These are phyloP conservation scores for Atlantisia rogersi DNA, from an alignment of 2,113 vertebrate species.

Conservation along the genomic window DNA sequence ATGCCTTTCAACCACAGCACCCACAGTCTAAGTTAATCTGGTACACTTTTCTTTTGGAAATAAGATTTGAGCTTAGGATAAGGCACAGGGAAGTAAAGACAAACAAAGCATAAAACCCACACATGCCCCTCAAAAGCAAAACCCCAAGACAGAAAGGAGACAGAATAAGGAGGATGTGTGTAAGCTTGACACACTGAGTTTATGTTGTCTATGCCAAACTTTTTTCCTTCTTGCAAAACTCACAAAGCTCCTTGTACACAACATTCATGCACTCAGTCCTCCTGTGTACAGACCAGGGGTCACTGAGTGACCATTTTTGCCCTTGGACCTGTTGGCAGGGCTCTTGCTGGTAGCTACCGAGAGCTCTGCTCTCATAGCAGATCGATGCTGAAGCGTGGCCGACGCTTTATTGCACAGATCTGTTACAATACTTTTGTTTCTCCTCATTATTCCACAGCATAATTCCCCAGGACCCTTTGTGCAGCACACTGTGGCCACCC, in stretches of 20 bases:
- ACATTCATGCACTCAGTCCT: background rate
- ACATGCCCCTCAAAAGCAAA: background rate
- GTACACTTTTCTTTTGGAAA: background rate
- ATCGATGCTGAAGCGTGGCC: background rate
- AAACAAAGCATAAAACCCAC: background rate
- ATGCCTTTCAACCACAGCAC: background rate
- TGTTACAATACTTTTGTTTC: background rate
- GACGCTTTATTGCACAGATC: background rate
- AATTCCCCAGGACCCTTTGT: background rate
- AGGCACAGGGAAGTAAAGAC: background rate
- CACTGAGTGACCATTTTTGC: background rate
- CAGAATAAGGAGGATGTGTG: background rate
- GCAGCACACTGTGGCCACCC: background rate
- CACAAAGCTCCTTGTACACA: background rate
- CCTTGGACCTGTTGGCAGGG: rapidly evolving
- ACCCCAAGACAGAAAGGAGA: background rate
- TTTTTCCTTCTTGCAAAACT: background rate
- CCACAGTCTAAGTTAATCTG: background rate
- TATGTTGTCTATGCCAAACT: background rate
- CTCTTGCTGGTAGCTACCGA: background rate
- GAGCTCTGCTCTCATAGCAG: background rate
- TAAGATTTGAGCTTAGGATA: background rate
- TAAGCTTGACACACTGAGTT: rapidly evolving
- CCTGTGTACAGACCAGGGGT: background rate
- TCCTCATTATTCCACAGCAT: background rate